A percentile compares a stretch with the other conserved stretches of the same genome.
Conservation (phyloP, 2,888 invertebrate genomes). For the Dasypolia templi region DNA sequence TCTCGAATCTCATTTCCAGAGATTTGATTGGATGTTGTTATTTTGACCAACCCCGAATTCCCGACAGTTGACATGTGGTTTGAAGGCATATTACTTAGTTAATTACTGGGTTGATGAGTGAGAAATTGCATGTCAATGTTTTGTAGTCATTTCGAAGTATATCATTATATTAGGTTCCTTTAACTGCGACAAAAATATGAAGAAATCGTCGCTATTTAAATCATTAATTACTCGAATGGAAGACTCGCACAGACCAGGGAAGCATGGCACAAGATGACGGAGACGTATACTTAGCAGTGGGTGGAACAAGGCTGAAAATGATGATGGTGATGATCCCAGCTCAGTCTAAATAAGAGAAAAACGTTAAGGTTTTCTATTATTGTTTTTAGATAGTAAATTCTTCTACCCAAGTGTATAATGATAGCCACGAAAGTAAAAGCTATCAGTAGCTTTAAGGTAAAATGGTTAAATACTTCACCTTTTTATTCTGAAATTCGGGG, state of each 20-base stretch:
- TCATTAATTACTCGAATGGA: too few species aligned
- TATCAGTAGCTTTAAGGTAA: too few species aligned
- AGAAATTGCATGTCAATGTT: background rate
- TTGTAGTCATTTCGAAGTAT: too few species aligned
- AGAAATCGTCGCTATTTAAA: too few species aligned
- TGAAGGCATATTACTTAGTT: background rate
- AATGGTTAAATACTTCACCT: background rate
- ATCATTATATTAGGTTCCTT: background rate
- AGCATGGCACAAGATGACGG: too few species aligned
- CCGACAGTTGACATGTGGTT: background rate
- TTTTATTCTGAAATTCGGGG: background rate
- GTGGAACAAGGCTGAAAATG: too few species aligned
- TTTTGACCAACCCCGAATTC: constrained; percentile 4
- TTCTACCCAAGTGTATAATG: background rate
- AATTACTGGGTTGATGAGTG: background rate
- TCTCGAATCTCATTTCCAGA: background rate
- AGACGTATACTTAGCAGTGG: too few species aligned
- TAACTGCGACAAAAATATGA: background rate
- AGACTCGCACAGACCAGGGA: too few species aligned
- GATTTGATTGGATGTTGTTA: background rate
- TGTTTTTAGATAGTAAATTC: background rate
- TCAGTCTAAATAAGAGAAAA: background rate
- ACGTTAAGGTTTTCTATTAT: background rate
- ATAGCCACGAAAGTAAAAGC: background rate
- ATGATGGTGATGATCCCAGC: too few species aligned